Conservation (phyloP, 2,113 vertebrate species). For the Suncus etruscus region DNA sequence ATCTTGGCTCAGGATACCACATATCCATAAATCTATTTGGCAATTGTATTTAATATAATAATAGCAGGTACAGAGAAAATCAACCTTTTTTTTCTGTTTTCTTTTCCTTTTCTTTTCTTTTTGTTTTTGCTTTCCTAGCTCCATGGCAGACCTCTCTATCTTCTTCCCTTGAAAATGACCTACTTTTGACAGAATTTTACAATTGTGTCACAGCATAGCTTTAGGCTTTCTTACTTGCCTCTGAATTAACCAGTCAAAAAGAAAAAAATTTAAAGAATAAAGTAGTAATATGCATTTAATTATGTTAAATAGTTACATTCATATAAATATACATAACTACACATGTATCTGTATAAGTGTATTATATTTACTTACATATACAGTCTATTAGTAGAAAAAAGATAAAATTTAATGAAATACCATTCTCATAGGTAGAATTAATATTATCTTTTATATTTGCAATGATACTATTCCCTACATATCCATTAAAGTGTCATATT, state of each 20-base stretch:
- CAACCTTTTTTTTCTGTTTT: neutral
- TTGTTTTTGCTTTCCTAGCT: neutral
- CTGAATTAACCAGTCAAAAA: constrained; percentile 21
- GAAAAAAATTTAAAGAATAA: constrained; percentile 41
- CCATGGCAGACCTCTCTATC: neutral
- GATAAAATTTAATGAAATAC: neutral
- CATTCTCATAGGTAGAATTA: constrained; percentile 2
- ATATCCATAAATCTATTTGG: neutral
- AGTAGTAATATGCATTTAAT: neutral
- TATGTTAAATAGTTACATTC: neutral
- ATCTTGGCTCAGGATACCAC: neutral
- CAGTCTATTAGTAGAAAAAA: constrained; percentile 4
- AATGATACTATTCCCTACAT: too few relatives aligned
- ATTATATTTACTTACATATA: too few relatives aligned
- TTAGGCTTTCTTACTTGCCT: constrained; percentile 1
- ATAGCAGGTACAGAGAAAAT: constrained; percentile 28
- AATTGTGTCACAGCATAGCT: neutral
- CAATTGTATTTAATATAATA: neutral
- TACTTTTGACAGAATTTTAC: constrained; percentile 19
- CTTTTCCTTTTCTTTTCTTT: fast-evolving
- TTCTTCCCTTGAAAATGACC: neutral
- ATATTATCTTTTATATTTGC: too few relatives aligned
- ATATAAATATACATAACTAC: too few relatives aligned
- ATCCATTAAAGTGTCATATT: too few relatives aligned
- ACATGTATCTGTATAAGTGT: too few relatives aligned